Base-by-base conservation (phyloP, 1,140 invertebrate genomes). In the Venustaconcha ellipsiformis region DNA sequence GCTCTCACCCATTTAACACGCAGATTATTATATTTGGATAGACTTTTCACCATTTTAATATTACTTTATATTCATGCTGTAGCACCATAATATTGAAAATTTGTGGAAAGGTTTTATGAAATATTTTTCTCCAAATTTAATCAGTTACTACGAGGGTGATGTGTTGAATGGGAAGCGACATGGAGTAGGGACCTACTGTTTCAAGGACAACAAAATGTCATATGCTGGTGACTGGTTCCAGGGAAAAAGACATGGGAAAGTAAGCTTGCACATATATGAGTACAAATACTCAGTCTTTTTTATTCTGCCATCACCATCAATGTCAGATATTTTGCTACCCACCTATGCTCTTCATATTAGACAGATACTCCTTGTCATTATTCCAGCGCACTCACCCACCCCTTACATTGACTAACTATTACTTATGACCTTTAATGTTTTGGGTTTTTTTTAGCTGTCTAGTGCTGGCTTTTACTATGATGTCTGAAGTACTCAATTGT, bases 201-300 rank as follows among this genome's bases (percentile, higher is more conserved):
- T 77, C 79, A 79, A 77, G 26, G 66, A 82, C 62, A 82, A 82
- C 18, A 69, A 66, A 30, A 77, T 88, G 81, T 87, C 82, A 6
- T 91, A 90, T 72, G 76, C 78, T 64, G 90, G 90, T 15, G 84
- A 90, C 58, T 91, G 90, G 90, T 73, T 75, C 72, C 73, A 81
- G 57, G 89, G 90, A 17, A 85, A 89, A 67, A 76, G 85, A 65
- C 83, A 88, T 80, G 90, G 90, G 66, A 90, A 90, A 82, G 89
- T 89, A 75, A 62, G 3, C 26, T 17, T n/a, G 17, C 18, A 67
- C 26, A 23, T 20, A 66, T 17, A 66, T 20, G 15, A 66, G 26
- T 66, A 26, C 0, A 30, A 17, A 20, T 17, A 0, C 0, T 17
- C 17, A 23, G 26, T 23, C 17, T 0, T 37, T 23, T 4, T 20